phyloP scores from a whole-genome alignment of 2,888 invertebrate genomes.

The Leptinotarsa rubiginosa region DNA sequence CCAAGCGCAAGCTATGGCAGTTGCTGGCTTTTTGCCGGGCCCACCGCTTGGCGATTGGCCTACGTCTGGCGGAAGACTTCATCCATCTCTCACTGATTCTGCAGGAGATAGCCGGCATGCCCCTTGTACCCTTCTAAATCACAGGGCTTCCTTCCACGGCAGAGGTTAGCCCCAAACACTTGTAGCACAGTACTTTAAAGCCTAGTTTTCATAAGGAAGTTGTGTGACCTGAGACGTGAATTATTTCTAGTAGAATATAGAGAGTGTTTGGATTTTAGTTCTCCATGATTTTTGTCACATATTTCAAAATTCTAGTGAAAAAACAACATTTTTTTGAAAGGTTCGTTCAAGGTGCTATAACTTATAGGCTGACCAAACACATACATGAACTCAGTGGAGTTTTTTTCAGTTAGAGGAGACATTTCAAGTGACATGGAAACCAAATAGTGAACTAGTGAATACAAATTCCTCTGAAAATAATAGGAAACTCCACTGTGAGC shows the following conservation, averaged over 20 bases:
- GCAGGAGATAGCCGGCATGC: slow-evolving; percentile 63
- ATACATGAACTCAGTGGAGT: too few species aligned
- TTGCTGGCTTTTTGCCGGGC: slow-evolving; percentile 75
- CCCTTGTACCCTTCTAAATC: slow-evolving; percentile 66
- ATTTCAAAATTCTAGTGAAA: too few species aligned
- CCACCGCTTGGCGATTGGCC: slow-evolving; percentile 56
- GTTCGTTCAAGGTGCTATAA: too few species aligned
- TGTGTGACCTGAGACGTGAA: neutral
- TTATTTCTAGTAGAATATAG: too few species aligned
- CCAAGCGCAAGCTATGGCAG: slow-evolving; percentile 79
- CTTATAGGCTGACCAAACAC: too few species aligned
- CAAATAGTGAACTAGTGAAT: too few species aligned
- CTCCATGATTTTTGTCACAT: neutral
- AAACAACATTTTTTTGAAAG: too few species aligned
- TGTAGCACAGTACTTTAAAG: slow-evolving; percentile 24
- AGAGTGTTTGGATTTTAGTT: too few species aligned
- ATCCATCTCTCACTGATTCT: slow-evolving; percentile 54
- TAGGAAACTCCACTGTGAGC: too few species aligned
- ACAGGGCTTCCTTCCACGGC: slow-evolving; percentile 76
- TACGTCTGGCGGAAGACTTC: slow-evolving; percentile 49
- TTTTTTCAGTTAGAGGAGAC: too few species aligned
- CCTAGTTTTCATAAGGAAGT: slow-evolving; percentile 1
- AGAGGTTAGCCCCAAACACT: slow-evolving; percentile 69
- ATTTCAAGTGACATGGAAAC: too few species aligned
- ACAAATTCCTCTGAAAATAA: too few species aligned